Percentiles rank a stretch among this genome's conserved stretches.
Conservation (phyloP, 2,888 invertebrate genomes). For the Aleiodes testaceus region DNA sequence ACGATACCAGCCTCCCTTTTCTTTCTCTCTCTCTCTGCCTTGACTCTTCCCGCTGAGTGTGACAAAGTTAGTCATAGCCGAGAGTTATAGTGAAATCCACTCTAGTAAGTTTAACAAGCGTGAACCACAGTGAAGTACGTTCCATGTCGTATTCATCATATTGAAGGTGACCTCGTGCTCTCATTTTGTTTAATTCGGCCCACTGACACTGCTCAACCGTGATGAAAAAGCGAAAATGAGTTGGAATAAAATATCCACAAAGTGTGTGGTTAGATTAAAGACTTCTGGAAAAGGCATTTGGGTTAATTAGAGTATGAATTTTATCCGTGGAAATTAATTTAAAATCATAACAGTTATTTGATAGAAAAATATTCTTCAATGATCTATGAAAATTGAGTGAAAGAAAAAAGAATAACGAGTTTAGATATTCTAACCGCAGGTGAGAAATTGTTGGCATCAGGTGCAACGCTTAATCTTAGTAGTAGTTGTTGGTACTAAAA, state of each 20-base stretch:
- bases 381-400: neutral
- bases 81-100: neutral
- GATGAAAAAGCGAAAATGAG: conserved; percentile 4
- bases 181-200: conserved; percentile 22
- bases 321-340: neutral
- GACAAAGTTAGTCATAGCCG: conserved; percentile 34
- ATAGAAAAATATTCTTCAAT: too few relatives aligned
- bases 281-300: conserved; percentile 15
- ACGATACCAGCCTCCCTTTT: neutral
- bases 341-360: too few relatives aligned
- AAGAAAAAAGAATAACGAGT: conserved; percentile 1
- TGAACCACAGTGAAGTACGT: conserved; percentile 30
- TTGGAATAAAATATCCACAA: conserved; percentile 20
- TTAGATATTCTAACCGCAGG: conserved; percentile 43
- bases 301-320: conserved; percentile 20
- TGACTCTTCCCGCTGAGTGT: conserved; percentile 15
- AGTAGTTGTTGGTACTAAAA: conserved; percentile 30
- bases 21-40: neutral
- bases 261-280: neutral
- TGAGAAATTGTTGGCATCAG: conserved; percentile 49
- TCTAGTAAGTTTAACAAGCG: conserved; percentile 33
- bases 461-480: conserved; percentile 50
- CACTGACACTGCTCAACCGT: conserved; percentile 1
- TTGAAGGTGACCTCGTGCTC: conserved; percentile 35
- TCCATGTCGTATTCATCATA: conserved; percentile 4